A percentile compares a stretch with the other conserved stretches of the same genome.
Conservation (phyloP, 2,888 invertebrate genomes). For the Drosophila limbata region DNA sequence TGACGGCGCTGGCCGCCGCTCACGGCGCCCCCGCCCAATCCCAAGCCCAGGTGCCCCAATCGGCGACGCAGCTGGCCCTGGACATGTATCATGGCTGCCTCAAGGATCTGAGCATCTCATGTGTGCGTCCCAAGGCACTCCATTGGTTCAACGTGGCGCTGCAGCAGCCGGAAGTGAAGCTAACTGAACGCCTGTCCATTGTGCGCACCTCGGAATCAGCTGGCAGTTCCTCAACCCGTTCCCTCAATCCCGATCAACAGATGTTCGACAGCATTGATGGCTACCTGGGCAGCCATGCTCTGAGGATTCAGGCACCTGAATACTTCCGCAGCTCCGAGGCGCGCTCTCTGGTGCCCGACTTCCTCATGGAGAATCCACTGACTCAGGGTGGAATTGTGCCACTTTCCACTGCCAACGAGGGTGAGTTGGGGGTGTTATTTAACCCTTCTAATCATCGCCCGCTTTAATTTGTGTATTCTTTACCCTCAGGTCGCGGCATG, state of each 20-base stretch:
- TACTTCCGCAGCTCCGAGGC: conserved; percentile 86
- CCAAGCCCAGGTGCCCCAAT: conserved; percentile 86
- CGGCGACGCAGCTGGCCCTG: conserved; percentile 88
- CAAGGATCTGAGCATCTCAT: conserved; percentile 89
- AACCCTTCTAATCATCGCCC: not conserved
- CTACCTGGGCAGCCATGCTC: conserved; percentile 91
- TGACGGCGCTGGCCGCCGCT: conserved; percentile 66
- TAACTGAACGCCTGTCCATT: conserved; percentile 91
- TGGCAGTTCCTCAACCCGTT: conserved; percentile 43
- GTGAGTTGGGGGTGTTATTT: conserved; percentile 65
- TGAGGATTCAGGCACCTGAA: conserved; percentile 91
- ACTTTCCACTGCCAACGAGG: conserved; percentile 87
- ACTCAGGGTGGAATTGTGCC: conserved; percentile 90
- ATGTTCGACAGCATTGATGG: conserved; percentile 91
- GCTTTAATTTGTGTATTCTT: not conserved
- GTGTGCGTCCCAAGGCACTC: conserved; percentile 92
- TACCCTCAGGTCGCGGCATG: conserved; percentile 90
- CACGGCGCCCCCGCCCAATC: conserved; percentile 57
- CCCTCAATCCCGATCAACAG: conserved; percentile 84
- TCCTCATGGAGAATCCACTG: conserved; percentile 84
- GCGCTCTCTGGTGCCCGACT: conserved; percentile 82
- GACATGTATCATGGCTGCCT: conserved; percentile 90
- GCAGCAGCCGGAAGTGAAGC: conserved; percentile 89
- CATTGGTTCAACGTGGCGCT: conserved; percentile 90
- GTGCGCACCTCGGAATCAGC: conserved; percentile 87